Percentiles rank a stretch among this genome's conserved stretches.
These are phyloP conservation scores for Zonitis immaculata DNA, from an alignment of 2,888 invertebrate species.

Conservation along the genomic window DNA sequence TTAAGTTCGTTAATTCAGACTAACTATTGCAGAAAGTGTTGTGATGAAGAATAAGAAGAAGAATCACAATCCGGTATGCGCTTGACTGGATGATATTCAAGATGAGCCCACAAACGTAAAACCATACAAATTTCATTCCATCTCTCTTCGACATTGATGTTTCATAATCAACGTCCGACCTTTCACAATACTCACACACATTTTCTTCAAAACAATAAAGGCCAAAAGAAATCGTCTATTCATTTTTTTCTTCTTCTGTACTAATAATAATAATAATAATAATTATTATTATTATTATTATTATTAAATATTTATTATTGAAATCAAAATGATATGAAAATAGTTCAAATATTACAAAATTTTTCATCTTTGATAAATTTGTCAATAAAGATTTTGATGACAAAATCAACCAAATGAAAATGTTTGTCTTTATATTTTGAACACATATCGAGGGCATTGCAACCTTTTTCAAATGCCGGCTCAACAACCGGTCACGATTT, in stretches of 20 bases:
- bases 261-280: conserved; percentile 11
- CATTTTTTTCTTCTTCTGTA: not conserved
- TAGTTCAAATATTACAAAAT: too few relatives aligned
- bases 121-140: conserved; percentile 25
- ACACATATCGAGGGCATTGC: conserved; percentile 8
- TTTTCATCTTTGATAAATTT: too few relatives aligned
- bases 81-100: conserved; percentile 38
- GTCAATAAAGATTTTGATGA: too few relatives aligned
- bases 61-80: conserved; percentile 25
- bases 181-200: conserved; percentile 42
- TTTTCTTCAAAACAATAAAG: conserved; percentile 28
- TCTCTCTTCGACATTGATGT: conserved; percentile 27
- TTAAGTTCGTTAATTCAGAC: too few relatives aligned
- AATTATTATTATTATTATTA: too few relatives aligned
- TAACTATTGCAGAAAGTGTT: not conserved
- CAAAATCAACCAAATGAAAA: too few relatives aligned
- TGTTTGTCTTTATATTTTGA: not conserved
- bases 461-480: conserved; percentile 9
- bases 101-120: conserved; percentile 39
- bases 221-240: conserved; percentile 24
- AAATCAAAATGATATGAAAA: too few relatives aligned
- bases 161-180: conserved; percentile 38
- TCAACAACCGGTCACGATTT: conserved; percentile 6
- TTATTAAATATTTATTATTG: too few relatives aligned
- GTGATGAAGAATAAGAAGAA: too few relatives aligned